Base-by-base conservation (phyloP, 2,113 vertebrate genomes). In the Alosa alosa region DNA sequence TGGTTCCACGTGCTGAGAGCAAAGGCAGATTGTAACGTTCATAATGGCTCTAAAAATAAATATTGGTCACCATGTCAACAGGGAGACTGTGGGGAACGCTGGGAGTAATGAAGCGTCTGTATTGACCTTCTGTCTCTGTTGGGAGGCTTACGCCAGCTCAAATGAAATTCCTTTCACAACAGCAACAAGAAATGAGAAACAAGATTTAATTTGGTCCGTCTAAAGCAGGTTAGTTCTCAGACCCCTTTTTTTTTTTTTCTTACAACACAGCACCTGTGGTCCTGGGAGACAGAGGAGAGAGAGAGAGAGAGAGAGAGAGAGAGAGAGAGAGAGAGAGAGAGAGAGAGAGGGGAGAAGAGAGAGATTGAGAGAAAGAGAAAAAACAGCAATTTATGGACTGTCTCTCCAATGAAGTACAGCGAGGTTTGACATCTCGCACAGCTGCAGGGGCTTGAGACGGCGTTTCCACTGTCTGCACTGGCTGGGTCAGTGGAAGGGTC, bases 1-100 rank as follows among this genome's bases (percentile, higher is more conserved):
- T 36, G 72, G 72, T 39, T 78, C 39, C 36, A 36, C 11, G 13
- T 78, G 39, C 36, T 64, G 68, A 85, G 78, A 6, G 4, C 31
- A 64, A 8, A 78, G 18, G 47, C 8, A 7, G 0, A 45, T 36
- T 39, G 31, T 78, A 18, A 39, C 39, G 72, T 78, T 78, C 72
- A 41, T 78, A 78, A 78, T 39, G 31, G 13, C 11, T 39, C 45
- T 82, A 50, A 82, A 78, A 85, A 82, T 57, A 44, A 87, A 85
- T 83, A 83, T 36, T 81, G 72, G 25, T 13, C 25, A 31, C 50
- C 25, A 64, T 47, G 39, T 84, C 45, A 81, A 36, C 81, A 75
- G 60, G 36, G 52, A 85, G 60, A 39, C 72, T 39, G 72, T 36
- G 13, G 25, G 36, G 72, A 39, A 36, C 13, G 31, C 13, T 78